Evolutionary conservation across 92 coral and sea anemone genomes (phyloP).

Genomic region (Hydrozoanthus gracilis): DNA sequence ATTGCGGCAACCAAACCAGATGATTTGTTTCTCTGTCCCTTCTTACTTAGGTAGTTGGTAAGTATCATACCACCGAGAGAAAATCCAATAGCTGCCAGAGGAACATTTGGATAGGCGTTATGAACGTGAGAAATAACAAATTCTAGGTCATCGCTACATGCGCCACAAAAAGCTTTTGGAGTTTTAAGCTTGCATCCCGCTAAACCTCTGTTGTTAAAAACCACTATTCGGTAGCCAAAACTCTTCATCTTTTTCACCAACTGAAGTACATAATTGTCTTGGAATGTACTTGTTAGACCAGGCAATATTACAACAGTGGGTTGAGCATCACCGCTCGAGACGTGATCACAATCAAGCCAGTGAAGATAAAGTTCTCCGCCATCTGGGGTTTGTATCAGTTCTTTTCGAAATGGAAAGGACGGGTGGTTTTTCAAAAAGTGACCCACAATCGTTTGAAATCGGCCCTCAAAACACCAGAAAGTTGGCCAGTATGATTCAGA

Average conservation of each 20-base stretch:
- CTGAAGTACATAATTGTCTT: conserved; percentile 72
- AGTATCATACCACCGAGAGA: conserved; percentile 90
- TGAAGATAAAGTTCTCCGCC: conserved; percentile 85
- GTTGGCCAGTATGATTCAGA: conserved; percentile 85
- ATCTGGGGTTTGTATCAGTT: conserved; percentile 74
- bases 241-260: conserved; percentile 62
- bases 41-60: conserved; percentile 77
- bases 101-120: conserved; percentile 60
- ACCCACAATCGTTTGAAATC: conserved; percentile 79
- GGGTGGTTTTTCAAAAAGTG: conserved; percentile 71
- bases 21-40: conserved; percentile 46
- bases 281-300: conserved; percentile 85
- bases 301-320: conserved; percentile 86
- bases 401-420: conserved; percentile 65
- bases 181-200: conserved; percentile 70
- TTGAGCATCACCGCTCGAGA: conserved; percentile 17
- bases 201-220: conserved; percentile 86
- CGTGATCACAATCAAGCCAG: conserved; percentile 67
- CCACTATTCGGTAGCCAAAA: conserved; percentile 73
- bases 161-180: conserved; percentile 88
- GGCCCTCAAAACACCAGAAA: conserved; percentile 90
- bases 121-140: conserved; percentile 75
- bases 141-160: conserved; percentile 83
- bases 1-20: conserved; percentile 75
- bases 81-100: conserved; percentile 74